Evolutionary conservation across 1,140 invertebrate genomes (phyloP).

Genomic region (Drosophila erecta): DNA sequence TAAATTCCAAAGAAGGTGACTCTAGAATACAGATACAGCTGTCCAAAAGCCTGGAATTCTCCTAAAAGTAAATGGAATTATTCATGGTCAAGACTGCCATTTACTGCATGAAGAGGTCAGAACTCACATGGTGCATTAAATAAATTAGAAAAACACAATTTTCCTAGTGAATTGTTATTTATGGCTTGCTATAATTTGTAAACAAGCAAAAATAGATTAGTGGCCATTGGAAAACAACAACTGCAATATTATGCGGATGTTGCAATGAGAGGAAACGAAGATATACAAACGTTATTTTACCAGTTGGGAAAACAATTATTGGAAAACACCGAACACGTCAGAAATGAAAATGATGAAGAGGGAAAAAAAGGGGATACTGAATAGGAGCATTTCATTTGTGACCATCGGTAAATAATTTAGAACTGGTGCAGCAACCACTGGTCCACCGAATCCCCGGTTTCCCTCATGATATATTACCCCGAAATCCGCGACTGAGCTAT

Average conservation of each 20-base stretch:
- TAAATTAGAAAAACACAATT: not conserved
- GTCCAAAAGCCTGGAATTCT: not conserved
- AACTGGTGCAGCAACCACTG: constrained; percentile 19
- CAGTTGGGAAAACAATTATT: constrained; percentile 31
- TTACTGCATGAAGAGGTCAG: not conserved
- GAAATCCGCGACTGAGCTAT: constrained; percentile 27
- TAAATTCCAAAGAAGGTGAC: constrained; percentile 4
- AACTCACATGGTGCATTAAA: not conserved
- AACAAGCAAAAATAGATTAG: constrained; percentile 22
- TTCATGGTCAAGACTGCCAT: not conserved
- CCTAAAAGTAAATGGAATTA: not conserved
- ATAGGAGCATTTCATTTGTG: constrained; percentile 41
- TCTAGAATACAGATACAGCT: not conserved
- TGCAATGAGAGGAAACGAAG: not conserved
- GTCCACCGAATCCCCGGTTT: constrained; percentile 5
- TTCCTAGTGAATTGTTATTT: not conserved
- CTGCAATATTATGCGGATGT: not conserved
- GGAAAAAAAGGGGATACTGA: not conserved
- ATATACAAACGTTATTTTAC: not conserved
- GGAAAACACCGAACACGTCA: constrained; percentile 16
- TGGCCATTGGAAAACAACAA: constrained; percentile 17
- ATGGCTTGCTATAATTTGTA: not conserved
- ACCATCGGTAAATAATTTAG: constrained; percentile 51
- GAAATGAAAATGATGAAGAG: not conserved
- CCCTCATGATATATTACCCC: constrained; percentile 21